These are phyloP conservation scores for Pyralis farinalis DNA, from an alignment of 2,888 invertebrate species.

Conservation along the genomic window DNA sequence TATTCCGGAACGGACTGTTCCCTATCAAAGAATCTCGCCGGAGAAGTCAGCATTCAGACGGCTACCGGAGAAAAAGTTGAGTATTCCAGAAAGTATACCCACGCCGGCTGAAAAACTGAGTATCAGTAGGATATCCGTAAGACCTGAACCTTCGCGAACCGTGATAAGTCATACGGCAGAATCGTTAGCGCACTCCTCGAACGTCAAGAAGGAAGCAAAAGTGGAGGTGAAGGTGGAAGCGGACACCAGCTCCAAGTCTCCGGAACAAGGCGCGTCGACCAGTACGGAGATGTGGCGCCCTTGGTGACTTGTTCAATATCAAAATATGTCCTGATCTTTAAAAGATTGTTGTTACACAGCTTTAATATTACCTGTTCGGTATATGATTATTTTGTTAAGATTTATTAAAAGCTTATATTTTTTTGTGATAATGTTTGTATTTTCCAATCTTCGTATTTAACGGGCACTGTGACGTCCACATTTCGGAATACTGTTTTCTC, in stretches of 20 bases:
- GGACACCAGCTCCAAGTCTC: conserved; percentile 52
- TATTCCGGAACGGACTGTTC: conserved; percentile 24
- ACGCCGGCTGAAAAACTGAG: conserved; percentile 35
- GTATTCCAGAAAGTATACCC: conserved; percentile 58
- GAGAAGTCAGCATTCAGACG: conserved; percentile 49
- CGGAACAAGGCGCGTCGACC: conserved; percentile 52
- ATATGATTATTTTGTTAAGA: conserved; percentile 21
- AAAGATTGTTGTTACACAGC: conserved; percentile 25
- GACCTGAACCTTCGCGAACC: conserved; percentile 32
- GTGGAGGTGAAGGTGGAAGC: conserved; percentile 36
- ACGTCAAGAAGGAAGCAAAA: conserved; percentile 22
- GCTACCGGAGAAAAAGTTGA: conserved; percentile 38
- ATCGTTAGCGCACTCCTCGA: conserved; percentile 55
- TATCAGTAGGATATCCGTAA: conserved; percentile 17
- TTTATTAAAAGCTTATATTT: conserved; percentile 19
- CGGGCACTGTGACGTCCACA: no score
- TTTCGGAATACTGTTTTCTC: no score
- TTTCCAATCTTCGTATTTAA: no score
- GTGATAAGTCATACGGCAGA: conserved; percentile 72
- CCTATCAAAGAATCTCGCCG: conserved; percentile 23
- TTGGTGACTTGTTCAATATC: conserved; percentile 42
- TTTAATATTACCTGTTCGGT: conserved; percentile 64
- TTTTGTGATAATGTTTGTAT: conserved; percentile 6
- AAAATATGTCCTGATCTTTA: conserved; percentile 3
- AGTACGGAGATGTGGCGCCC: conserved; percentile 71